Conservation (phyloP, 2,888 invertebrate species). For the Lithophane semibrunnea region DNA sequence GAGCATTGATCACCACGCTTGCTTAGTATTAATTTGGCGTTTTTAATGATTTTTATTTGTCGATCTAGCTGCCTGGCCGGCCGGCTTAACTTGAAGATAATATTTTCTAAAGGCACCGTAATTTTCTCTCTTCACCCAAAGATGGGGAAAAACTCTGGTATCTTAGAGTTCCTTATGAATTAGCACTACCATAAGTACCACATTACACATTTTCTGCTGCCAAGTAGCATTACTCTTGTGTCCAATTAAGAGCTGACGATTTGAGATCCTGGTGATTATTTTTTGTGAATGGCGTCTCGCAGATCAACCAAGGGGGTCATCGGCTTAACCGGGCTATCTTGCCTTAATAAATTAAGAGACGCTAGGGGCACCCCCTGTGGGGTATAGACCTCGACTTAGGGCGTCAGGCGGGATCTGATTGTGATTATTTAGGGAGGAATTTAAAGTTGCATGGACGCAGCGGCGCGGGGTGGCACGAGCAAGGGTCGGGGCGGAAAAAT, state of each 20-base stretch:
- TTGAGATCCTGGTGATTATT: not conserved
- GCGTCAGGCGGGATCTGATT: too few relatives aligned
- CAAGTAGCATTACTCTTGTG: not conserved
- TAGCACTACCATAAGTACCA: not conserved
- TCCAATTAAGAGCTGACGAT: not conserved
- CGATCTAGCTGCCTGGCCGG: too few relatives aligned
- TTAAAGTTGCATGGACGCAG: not conserved
- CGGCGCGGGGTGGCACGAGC: not conserved
- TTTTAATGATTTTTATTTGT: too few relatives aligned
- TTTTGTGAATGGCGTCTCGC: too few relatives aligned
- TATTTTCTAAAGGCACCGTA: not conserved
- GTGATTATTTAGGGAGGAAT: not conserved
- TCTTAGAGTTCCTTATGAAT: not conserved
- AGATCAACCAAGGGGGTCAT: too few relatives aligned
- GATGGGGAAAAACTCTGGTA: not conserved
- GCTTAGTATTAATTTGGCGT: too few relatives aligned
- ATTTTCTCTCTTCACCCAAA: not conserved
- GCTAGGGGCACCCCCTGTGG: too few relatives aligned
- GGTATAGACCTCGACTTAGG: too few relatives aligned
- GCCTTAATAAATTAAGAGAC: too few relatives aligned
- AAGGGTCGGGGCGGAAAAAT: not conserved
- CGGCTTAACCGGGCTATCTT: too few relatives aligned
- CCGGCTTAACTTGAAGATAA: not conserved
- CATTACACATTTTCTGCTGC: not conserved
- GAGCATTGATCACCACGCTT: not conserved